Evolutionary conservation across 2,888 invertebrate species (phyloP).

Genomic region (Reticulitermes lucifugus): DNA sequence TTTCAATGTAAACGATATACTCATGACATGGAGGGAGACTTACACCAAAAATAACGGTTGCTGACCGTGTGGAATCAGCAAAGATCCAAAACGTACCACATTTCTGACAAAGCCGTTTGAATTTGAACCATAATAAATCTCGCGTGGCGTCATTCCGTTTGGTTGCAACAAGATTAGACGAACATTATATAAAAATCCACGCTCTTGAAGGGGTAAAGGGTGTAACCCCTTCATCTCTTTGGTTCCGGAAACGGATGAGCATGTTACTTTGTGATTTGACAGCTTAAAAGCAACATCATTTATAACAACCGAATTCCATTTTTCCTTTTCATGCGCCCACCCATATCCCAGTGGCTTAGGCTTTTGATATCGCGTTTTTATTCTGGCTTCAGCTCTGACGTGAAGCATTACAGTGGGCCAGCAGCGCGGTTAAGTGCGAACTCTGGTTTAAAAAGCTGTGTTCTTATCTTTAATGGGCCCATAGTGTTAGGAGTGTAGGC

Average conservation of each 20-base stretch:
- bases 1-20: background rate
- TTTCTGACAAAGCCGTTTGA: background rate
- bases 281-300: conserved; percentile 25
- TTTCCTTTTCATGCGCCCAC: background rate
- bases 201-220: background rate
- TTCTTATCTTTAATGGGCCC: too few species aligned
- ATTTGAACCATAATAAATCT: background rate
- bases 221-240: conserved; percentile 20
- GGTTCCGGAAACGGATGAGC: conserved; percentile 21
- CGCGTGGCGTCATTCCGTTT: background rate
- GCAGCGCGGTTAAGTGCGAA: background rate
- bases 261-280: conserved; percentile 29
- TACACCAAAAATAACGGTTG: background rate
- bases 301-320: background rate
- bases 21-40: background rate
- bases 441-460: too few species aligned
- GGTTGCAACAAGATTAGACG: conserved; percentile 10
- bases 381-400: background rate
- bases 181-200: conserved; percentile 11
- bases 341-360: background rate
- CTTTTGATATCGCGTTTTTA: conserved; percentile 16
- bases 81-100: background rate
- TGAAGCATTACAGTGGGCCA: background rate
- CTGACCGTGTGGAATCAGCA: background rate
- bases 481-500: too few species aligned